Evolutionary conservation across 2,888 invertebrate genomes (phyloP), one percentile per base, ranked within the genome.

Genomic region (Celastrina argiolus): DNA sequence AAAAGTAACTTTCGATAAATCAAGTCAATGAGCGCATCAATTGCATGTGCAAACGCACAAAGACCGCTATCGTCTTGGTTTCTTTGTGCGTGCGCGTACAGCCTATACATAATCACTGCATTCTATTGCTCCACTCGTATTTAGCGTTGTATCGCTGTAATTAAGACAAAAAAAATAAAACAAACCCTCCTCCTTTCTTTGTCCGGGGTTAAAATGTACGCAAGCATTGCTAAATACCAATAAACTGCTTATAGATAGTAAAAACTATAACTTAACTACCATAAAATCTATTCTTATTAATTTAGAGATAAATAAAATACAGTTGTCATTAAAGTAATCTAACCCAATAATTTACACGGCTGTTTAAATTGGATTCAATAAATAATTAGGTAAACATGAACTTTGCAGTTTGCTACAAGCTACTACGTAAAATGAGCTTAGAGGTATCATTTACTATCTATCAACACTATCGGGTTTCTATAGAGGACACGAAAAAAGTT

Each of bases 41-140:
- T 85, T 84, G 84, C 80, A 79, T 75, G 79, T 76, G 71, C 80
- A 81, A 82, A 81, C 80, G 82, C 80, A 88, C 87, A 87, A 88
- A 83, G 81, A 75, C 74, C 74, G 73, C 72, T 74, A 75, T 78
- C 74, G 74, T 73, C 79, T 81, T 78, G 77, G 73, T 76, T 78
- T 78, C 80, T 84, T 82, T 85, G 81, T 84, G 72, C 73, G 66
- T 69, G 68, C 66, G 56, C 59, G 31, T 64, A n/a, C n/a, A n/a
- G 77, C 70, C 69, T 41, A 66, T 73, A 72, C 71, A 72, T 76
- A 79, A 78, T 81, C 78, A 81, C 78, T 74, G 72, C 74, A 73
- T 78, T 79, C 77, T 75, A 80, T 82, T 83, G 79, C 83, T 79
- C 75, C 66, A 69, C 69, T 66, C 67, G 61, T 69, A 69, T 74